Evolutionary conservation across 2,888 invertebrate species (phyloP).

Genomic region (Caenorhabditis sinica): DNA sequence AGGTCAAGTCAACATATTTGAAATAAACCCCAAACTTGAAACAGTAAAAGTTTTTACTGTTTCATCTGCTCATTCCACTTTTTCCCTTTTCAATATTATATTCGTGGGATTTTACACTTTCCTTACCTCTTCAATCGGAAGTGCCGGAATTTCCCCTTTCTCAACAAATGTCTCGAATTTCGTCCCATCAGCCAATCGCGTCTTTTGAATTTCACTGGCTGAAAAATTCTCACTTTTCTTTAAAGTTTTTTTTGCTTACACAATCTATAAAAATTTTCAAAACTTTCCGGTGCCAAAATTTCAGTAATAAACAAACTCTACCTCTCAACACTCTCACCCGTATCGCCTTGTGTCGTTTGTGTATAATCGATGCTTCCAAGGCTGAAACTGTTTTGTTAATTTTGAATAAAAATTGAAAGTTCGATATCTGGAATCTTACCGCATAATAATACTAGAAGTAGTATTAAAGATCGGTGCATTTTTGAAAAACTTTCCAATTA

Average conservation of each 20-base stretch:
- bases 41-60: no score
- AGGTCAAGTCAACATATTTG: no score
- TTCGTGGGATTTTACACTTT: no score
- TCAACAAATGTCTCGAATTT: conserved; percentile 47
- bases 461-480: conserved; percentile 42
- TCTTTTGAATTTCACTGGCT: conserved; percentile 26
- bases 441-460: neutral
- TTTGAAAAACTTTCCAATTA: conserved; percentile 6
- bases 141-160: conserved; percentile 37
- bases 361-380: neutral
- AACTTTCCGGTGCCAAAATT: conserved; percentile 13
- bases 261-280: conserved; percentile 1
- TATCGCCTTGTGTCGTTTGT: conserved; percentile 13
- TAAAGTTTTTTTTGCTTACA: neutral
- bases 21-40: no score
- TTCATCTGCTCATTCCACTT: no score
- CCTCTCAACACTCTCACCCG: conserved; percentile 8
- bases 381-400: conserved; percentile 15
- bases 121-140: conserved; percentile 46
- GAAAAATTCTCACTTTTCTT: conserved; percentile 2
- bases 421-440: neutral
- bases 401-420: neutral
- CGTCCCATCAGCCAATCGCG: conserved; percentile 44
- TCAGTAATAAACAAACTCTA: conserved; percentile 17
- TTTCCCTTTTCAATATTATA: neutral